These are phyloP conservation scores for Tympanuchus pallidicinctus DNA, from an alignment of 2,113 vertebrate genomes.

Conservation along the genomic window DNA sequence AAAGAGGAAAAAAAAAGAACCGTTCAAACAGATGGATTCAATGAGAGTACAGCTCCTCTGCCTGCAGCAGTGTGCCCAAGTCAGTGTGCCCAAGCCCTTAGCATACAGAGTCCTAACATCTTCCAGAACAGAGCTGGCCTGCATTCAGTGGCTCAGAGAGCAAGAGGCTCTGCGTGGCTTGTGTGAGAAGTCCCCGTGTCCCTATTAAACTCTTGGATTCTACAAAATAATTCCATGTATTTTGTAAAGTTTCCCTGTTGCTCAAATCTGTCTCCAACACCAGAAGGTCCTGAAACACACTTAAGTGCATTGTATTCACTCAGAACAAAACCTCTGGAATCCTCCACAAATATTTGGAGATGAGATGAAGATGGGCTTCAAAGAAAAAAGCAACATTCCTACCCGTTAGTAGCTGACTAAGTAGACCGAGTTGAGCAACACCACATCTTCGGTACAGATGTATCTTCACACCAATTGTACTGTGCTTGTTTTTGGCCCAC, in stretches of 20 bases:
- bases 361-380: slow-evolving; percentile 46
- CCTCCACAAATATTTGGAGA: slow-evolving; percentile 46
- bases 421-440: slow-evolving; percentile 38
- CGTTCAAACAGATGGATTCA: slow-evolving; percentile 19
- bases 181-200: neutral
- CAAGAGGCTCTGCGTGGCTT: neutral
- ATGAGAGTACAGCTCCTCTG: neutral
- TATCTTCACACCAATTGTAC: slow-evolving; percentile 38
- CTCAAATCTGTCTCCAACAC: neutral
- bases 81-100: neutral
- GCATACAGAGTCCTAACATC: slow-evolving; percentile 31
- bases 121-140: slow-evolving; percentile 34
- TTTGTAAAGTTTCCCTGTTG: neutral
- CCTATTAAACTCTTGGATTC: neutral
- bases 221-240: neutral
- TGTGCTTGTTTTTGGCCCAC: slow-evolving; percentile 36
- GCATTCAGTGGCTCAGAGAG: neutral
- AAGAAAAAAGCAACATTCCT: slow-evolving; percentile 44
- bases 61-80: slow-evolving; percentile 24
- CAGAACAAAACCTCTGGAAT: slow-evolving; percentile 36
- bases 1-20: neutral
- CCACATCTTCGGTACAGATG: slow-evolving; percentile 29
- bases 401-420: slow-evolving; percentile 15
- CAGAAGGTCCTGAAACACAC: neutral
- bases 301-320: neutral